Evolutionary conservation across 2,797 vertebrate species (phyloP).

Genomic region (Ciconia nigra): DNA sequence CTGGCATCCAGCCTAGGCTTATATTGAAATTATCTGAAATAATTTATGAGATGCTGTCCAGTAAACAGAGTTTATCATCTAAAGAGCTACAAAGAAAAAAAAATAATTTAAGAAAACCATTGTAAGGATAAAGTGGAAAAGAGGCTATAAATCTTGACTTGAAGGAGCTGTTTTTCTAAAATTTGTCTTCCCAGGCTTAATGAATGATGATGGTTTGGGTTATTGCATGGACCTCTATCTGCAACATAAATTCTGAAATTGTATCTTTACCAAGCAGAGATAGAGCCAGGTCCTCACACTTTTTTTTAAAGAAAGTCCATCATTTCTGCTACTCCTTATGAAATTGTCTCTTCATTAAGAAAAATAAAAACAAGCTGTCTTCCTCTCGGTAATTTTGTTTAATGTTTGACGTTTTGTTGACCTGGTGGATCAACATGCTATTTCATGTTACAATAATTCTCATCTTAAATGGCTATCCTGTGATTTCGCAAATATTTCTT

Average conservation of each 20-base stretch:
- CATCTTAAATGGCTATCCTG: background rate
- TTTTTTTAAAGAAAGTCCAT: background rate
- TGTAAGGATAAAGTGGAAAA: background rate
- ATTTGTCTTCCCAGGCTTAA: background rate
- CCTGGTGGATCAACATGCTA: background rate
- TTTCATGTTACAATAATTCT: background rate
- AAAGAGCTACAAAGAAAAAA: background rate
- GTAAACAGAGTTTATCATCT: background rate
- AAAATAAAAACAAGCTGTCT: background rate
- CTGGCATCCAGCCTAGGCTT: background rate
- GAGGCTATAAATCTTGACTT: background rate
- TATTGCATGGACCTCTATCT: background rate
- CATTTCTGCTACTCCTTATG: background rate
- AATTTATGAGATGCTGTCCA: constrained; percentile 7
- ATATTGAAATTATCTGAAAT: constrained; percentile 38
- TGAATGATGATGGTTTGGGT: background rate
- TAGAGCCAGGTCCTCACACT: background rate
- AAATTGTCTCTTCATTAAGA: background rate
- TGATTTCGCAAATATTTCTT: background rate
- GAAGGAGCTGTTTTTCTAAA: background rate
- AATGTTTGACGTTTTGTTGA: background rate
- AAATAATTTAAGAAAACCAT: background rate
- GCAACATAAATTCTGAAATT: background rate
- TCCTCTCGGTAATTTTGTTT: background rate
- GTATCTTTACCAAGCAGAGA: background rate